Conservation (phyloP, 2,888 invertebrate genomes). For the Ommatoiulus sabulosus region DNA sequence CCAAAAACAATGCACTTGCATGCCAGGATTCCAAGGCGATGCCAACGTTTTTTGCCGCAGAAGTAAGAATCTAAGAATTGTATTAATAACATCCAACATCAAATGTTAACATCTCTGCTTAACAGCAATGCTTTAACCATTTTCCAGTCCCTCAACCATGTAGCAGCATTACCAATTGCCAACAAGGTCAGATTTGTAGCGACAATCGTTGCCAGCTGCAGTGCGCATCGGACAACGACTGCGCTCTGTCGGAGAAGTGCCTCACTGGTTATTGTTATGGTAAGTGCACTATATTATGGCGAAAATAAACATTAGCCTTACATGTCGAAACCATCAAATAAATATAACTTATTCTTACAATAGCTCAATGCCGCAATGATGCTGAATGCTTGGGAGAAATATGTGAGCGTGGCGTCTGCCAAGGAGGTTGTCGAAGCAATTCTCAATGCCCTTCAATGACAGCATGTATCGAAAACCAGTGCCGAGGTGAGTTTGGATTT, state of each 20-base stretch:
- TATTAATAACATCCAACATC: background rate
- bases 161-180: constrained; percentile 76
- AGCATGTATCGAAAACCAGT: constrained; percentile 83
- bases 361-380: constrained; percentile 74
- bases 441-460: constrained; percentile 79
- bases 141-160: constrained; percentile 71
- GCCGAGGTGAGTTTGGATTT: constrained; percentile 70
- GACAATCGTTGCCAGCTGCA: constrained; percentile 79
- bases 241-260: constrained; percentile 70
- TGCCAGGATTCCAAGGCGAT: constrained; percentile 79
- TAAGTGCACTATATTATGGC: constrained; percentile 55
- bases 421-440: constrained; percentile 87
- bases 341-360: background rate
- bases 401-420: constrained; percentile 83
- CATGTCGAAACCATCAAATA: no score
- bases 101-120: no score
- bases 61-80: constrained; percentile 57
- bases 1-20: constrained; percentile 80
- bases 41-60: constrained; percentile 78
- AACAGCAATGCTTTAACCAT: background rate
- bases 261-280: constrained; percentile 62
- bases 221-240: constrained; percentile 77
- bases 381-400: constrained; percentile 85
- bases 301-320: no score
- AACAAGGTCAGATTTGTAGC: constrained; percentile 83